phyloP scores from a whole-genome alignment of 2,888 invertebrate species.

The Mythimna vitellina region DNA sequence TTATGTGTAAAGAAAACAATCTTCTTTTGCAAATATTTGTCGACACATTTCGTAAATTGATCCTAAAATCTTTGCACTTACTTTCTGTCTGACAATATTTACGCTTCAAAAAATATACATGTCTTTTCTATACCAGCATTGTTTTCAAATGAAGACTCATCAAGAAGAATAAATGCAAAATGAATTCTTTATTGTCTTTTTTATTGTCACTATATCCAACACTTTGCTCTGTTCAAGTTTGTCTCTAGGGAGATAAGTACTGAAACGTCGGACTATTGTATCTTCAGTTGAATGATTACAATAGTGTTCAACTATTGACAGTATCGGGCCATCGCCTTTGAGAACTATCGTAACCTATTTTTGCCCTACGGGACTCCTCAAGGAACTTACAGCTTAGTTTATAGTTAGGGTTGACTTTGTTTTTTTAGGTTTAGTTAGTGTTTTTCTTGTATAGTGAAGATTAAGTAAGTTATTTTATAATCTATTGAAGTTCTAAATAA shows the following conservation, averaged over 20 bases:
- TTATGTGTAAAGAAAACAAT: constrained; percentile 16
- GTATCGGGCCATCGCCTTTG: constrained; percentile 36
- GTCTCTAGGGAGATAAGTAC: constrained; percentile 49
- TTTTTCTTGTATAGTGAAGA: not conserved
- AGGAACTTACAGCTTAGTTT: not conserved
- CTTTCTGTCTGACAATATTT: not conserved
- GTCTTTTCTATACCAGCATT: constrained; percentile 7
- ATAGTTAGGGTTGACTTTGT: not conserved
- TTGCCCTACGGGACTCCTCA: constrained; percentile 22
- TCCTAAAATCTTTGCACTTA: not conserved
- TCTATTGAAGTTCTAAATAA: too few relatives aligned
- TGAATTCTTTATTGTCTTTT: constrained; percentile 17
- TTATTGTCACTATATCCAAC: constrained; percentile 21
- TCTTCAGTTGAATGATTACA: constrained; percentile 45
- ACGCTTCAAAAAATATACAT: not conserved
- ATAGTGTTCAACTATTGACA: constrained; percentile 53
- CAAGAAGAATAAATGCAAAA: not conserved
- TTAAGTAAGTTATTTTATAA: too few relatives aligned
- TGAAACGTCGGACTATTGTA: constrained; percentile 31
- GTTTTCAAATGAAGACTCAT: constrained; percentile 15
- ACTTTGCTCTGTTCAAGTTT: constrained; percentile 16
- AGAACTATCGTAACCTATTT: constrained; percentile 41
- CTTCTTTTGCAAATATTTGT: constrained; percentile 12
- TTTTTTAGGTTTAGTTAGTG: not conserved
- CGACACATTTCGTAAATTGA: constrained; percentile 23